Conservation (phyloP, 2,888 invertebrate species). For the Trypoxylon attenuatum region DNA sequence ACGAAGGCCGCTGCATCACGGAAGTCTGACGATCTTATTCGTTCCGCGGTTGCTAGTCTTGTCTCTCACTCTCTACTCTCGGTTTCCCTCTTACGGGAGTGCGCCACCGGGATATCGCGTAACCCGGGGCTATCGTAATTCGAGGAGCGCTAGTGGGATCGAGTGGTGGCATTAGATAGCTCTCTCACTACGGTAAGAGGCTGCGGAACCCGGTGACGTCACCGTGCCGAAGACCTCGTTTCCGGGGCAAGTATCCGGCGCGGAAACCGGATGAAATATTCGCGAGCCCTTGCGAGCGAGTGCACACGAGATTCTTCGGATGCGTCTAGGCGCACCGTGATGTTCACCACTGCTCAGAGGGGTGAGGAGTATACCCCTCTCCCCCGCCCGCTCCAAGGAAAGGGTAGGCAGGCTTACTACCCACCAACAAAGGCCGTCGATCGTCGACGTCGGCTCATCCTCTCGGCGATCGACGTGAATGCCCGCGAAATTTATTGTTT, state of each 20-base stretch:
- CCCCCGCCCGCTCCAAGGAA: too few relatives aligned
- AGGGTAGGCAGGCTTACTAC: conserved; percentile 50
- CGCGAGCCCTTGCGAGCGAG: conserved; percentile 61
- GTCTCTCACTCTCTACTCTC: too few relatives aligned
- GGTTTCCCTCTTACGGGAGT: too few relatives aligned
- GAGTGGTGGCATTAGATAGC: conserved; percentile 46
- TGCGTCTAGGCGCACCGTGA: conserved; percentile 51
- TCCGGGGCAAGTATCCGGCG: conserved; percentile 66
- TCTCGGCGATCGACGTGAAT: conserved; percentile 68
- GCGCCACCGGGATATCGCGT: conserved; percentile 15
- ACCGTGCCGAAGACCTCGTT: conserved; percentile 65
- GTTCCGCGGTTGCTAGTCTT: too few relatives aligned
- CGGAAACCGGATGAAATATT: conserved; percentile 67
- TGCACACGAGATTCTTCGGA: conserved; percentile 59
- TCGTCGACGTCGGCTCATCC: conserved; percentile 67
- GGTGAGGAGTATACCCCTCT: conserved; percentile 25
- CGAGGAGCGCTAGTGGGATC: conserved; percentile 49
- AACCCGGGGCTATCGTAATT: conserved; percentile 13
- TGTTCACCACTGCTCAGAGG: conserved; percentile 15
- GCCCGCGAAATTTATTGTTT: conserved; percentile 71
- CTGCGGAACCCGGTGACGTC: conserved; percentile 54
- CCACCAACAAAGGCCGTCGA: conserved; percentile 66
- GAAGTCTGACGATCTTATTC: too few relatives aligned
- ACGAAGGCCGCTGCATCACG: too few relatives aligned
- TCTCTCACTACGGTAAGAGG: conserved; percentile 26